Base-by-base conservation (phyloP, 2,113 vertebrate species). In the Cheilinus undulatus region DNA sequence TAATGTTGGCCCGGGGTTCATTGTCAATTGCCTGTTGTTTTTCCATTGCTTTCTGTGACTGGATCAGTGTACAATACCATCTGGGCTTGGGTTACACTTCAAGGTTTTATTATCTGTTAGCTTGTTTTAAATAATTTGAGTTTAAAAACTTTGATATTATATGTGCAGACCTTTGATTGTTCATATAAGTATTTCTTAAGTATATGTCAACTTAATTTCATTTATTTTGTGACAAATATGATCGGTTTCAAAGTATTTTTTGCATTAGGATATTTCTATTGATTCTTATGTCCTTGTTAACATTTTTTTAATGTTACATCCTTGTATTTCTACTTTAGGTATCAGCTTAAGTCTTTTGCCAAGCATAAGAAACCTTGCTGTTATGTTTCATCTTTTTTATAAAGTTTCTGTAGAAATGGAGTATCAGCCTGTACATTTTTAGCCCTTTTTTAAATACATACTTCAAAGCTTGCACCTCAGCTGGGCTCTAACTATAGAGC, bases 21-120 rank as follows among this genome's bases (percentile, higher is more conserved):
- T 43, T 70, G 54, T 84, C 80, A 34, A 34, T 30, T 75, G 83
- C 73, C 75, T 82, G 69, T 73, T 87, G 59, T 83, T 82, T 85
- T 87, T 78, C 75, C 86, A 82, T 73, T 82, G 85, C 52, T 72
- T 69, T 60, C 40, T 71, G 80, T 72, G 86, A 86, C 88, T 90
- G 83, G 88, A 85, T 89, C 72, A 81, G 57, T 69, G 66, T 36
- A 34, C 23, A 45, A 19, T 54, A 26, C 36, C 63, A 53, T 62
- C n/a, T 13, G 53, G 78, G 75, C 69, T 75, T 46, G 49, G 56
- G 52, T 56, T 60, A 54, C 27, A 75, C 24, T 30, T 51, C 56
- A 42, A 81, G 51, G 30, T 57, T 46, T 68, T 26, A n/a, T n/a
- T n/a, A n/a, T n/a, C n/a, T n/a, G n/a, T n/a, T n/a, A n/a, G n/a